Conservation (phyloP, 1,140 invertebrate genomes). For the Heliothis subflexa region DNA sequence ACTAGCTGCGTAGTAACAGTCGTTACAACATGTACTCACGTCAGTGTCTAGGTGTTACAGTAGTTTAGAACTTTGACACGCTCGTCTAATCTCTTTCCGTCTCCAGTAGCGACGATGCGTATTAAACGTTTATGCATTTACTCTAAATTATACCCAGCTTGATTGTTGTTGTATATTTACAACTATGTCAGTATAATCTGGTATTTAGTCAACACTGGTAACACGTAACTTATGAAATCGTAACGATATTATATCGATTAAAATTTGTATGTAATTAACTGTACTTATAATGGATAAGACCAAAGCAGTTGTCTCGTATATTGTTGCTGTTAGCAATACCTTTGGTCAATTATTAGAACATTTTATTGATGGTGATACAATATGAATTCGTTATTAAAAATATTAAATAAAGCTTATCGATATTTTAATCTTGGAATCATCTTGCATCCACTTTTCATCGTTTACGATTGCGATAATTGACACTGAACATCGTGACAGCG, state of each 20-base stretch:
- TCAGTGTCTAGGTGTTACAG: slow-evolving; percentile 78
- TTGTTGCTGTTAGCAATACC: slow-evolving; percentile 82
- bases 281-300: slow-evolving; percentile 80
- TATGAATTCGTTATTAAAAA: slow-evolving; percentile 74
- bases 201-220: slow-evolving; percentile 47
- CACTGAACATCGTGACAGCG: background rate
- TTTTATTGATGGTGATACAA: slow-evolving; percentile 75
- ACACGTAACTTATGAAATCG: slow-evolving; percentile 53
- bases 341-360: slow-evolving; percentile 86
- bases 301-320: slow-evolving; percentile 78
- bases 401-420: slow-evolving; percentile 63
- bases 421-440: slow-evolving; percentile 72
- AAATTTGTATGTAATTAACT: slow-evolving; percentile 62
- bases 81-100: slow-evolving; percentile 59
- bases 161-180: slow-evolving; percentile 68
- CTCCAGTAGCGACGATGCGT: slow-evolving; percentile 63
- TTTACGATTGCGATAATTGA: slow-evolving; percentile 7
- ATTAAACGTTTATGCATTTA: slow-evolving; percentile 64
- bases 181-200: slow-evolving; percentile 57
- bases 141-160: slow-evolving; percentile 64
- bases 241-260: slow-evolving; percentile 50
- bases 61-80: slow-evolving; percentile 60
- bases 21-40: slow-evolving; percentile 68
- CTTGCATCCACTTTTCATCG: slow-evolving; percentile 38
- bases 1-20: slow-evolving; percentile 71